A percentile compares a stretch with the other conserved stretches of the same genome.
phyloP scores from a whole-genome alignment of 2,797 vertebrate genomes.

The Mionectes olivaceus region DNA sequence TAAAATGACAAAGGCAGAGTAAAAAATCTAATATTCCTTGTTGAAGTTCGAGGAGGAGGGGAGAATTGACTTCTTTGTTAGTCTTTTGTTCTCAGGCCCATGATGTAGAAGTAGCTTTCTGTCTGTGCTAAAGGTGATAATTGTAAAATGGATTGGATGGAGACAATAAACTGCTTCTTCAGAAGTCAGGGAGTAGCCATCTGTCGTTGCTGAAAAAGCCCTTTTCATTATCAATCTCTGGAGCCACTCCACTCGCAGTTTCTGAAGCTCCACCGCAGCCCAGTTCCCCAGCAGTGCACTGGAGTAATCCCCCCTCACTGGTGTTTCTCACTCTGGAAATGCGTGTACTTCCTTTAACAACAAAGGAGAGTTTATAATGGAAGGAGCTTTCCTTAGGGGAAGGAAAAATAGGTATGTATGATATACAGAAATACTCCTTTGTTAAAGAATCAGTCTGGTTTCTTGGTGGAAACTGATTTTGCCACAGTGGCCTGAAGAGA shows the following conservation, averaged over 20 bases:
- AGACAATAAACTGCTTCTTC: background rate
- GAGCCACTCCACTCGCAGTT: background rate
- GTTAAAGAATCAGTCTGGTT: background rate
- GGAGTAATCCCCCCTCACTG: background rate
- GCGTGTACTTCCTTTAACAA: background rate
- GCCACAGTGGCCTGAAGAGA: background rate
- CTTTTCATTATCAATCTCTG: background rate
- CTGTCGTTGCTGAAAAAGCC: background rate
- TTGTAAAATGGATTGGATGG: background rate
- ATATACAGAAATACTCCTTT: background rate
- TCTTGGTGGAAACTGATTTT: background rate
- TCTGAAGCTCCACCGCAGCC: background rate
- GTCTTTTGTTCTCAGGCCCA: background rate
- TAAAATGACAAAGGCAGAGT: conserved; percentile 4
- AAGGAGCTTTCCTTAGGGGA: background rate
- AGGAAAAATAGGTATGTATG: background rate
- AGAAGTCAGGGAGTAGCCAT: background rate
- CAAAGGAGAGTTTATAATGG: background rate
- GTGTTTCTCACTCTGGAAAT: background rate
- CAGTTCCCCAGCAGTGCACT: background rate
- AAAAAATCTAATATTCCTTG: background rate
- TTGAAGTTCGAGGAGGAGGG: background rate
- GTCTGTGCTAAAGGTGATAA: background rate
- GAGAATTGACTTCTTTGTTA: background rate
- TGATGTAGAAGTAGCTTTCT: background rate